Evolutionary conservation across 2,113 vertebrate genomes (phyloP).

Genomic region (Pleuronectes platessa): DNA sequence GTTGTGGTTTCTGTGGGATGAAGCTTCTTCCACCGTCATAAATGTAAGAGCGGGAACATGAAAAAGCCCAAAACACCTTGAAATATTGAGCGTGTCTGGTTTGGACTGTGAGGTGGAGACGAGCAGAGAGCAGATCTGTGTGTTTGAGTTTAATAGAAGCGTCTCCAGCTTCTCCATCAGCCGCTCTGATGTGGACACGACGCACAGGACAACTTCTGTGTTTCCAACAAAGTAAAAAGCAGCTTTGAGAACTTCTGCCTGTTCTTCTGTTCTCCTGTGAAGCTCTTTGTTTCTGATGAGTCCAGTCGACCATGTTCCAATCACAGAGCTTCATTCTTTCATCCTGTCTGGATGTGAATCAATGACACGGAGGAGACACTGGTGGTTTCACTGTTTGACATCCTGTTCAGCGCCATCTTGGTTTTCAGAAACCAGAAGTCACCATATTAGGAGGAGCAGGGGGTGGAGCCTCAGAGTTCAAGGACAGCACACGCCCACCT

Average conservation of each 20-base stretch:
- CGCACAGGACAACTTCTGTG: neutral
- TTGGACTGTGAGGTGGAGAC: constrained; percentile 13
- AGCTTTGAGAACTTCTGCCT: no score
- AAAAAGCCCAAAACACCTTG: constrained; percentile 60
- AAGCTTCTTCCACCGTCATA: constrained; percentile 34
- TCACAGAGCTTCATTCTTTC: no score
- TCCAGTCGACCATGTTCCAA: no score
- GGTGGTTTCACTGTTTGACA: no score
- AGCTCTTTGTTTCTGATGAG: neutral
- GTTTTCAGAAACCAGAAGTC: no score
- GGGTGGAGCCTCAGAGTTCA: no score
- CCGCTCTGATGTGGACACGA: constrained; percentile 1
- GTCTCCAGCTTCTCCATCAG: constrained; percentile 8
- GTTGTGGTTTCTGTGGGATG: neutral
- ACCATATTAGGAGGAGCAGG: no score
- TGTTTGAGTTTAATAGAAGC: constrained; percentile 34
- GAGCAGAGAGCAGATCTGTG: neutral
- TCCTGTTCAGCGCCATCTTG: no score
- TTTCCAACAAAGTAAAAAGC: neutral
- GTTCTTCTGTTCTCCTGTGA: neutral
- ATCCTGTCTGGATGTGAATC: no score
- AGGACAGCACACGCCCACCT: no score
- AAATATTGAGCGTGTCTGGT: constrained; percentile 59
- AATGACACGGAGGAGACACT: no score
- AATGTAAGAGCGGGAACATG: constrained; percentile 58